Percentiles rank a stretch among this genome's conserved stretches.
phyloP scores from a whole-genome alignment of 2,797 vertebrate genomes.

The Salarias fasciatus region DNA sequence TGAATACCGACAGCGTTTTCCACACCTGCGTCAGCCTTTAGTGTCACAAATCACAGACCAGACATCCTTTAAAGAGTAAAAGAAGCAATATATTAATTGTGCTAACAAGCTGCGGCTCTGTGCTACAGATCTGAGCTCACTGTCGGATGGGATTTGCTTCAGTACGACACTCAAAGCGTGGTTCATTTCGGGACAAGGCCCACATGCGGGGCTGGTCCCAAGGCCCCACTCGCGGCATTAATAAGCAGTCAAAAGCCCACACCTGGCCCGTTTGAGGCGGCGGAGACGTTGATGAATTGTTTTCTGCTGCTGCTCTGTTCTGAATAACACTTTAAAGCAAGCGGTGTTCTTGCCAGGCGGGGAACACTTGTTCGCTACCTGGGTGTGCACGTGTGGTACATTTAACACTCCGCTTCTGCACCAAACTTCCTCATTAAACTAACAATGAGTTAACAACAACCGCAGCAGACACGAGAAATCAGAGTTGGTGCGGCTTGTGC shows the following conservation, averaged over 20 bases:
- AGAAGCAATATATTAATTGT: not conserved
- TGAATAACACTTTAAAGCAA: not conserved
- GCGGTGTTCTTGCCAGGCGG: not conserved
- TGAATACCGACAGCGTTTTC: constrained; percentile 24
- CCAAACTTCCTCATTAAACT: too few species aligned
- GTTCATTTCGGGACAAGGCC: constrained; percentile 7
- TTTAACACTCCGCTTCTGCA: too few species aligned
- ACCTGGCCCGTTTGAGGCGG: not conserved
- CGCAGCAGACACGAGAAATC: too few species aligned
- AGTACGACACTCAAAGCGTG: not conserved
- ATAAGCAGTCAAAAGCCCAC: not conserved
- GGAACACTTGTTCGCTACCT: not conserved
- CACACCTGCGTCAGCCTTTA: constrained; percentile 20
- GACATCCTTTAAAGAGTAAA: too few species aligned
- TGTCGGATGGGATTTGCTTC: not conserved
- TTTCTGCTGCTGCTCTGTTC: not conserved
- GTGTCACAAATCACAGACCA: too few species aligned
- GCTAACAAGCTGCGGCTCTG: not conserved
- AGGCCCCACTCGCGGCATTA: not conserved
- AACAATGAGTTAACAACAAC: too few species aligned
- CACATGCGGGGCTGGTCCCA: not conserved
- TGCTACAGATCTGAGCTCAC: not conserved
- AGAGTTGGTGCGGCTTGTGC: too few species aligned
- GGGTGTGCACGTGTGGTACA: not conserved
- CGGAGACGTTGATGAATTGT: not conserved